Evolutionary conservation across 1,140 invertebrate species (phyloP).

Genomic region (Conus ventricosus): DNA sequence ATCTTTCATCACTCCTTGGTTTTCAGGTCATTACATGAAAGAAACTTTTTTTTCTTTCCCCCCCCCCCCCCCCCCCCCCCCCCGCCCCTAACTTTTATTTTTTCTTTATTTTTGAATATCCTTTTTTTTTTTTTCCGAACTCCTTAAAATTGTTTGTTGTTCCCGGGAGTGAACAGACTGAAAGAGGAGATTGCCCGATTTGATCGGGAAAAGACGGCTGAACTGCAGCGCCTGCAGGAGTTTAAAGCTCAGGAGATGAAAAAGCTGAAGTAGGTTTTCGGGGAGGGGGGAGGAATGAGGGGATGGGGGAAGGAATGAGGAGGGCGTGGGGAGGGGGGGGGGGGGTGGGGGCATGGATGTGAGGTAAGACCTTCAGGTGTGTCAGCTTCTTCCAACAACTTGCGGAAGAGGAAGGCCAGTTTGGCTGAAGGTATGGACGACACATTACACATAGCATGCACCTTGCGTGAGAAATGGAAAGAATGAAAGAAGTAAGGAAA

Average conservation of each 20-base stretch:
- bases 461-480: no score
- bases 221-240: slow-evolving; percentile 71
- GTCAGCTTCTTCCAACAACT: no score
- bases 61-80: no score
- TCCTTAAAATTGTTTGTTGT: no score
- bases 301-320: not conserved
- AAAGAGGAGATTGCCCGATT: slow-evolving; percentile 73
- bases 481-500: no score
- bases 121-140: slow-evolving; percentile 27
- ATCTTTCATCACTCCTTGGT: no score
- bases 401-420: no score
- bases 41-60: no score
- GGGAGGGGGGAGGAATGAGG: not conserved
- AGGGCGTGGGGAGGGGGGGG: not conserved
- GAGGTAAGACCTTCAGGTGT: not conserved
- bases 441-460: no score
- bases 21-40: no score
- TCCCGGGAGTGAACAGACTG: slow-evolving; percentile 66
- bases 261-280: slow-evolving; percentile 68
- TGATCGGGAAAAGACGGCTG: slow-evolving; percentile 71
- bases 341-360: not conserved
- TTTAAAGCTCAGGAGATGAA: slow-evolving; percentile 73
- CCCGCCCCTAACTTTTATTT: no score
- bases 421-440: no score
- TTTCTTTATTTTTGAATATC: not conserved